Conservation (phyloP, 2,113 vertebrate species). For the Chloebia gouldiae region DNA sequence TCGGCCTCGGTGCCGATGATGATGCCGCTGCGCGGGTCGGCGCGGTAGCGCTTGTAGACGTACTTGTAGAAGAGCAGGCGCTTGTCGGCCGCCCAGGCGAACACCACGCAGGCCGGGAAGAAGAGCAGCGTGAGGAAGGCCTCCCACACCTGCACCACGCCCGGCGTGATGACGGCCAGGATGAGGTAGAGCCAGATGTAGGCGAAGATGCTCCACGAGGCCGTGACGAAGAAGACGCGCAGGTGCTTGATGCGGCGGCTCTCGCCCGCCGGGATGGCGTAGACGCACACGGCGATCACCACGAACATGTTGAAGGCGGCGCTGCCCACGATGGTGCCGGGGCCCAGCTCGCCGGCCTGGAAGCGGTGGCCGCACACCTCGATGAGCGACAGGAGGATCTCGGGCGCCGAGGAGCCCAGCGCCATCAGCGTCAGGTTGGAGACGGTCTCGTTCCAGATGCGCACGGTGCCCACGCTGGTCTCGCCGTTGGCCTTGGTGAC, state of each 20-base stretch:
- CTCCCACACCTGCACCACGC: conserved; percentile 93
- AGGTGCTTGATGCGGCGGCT: conserved; percentile 92
- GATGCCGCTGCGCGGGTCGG: conserved; percentile 91
- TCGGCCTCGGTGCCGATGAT: conserved; percentile 93
- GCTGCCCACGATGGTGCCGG: conserved; percentile 93
- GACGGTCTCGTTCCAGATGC: conserved; percentile 98
- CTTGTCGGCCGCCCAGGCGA: conserved; percentile 95
- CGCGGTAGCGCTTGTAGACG: conserved; percentile 93
- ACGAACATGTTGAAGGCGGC: conserved; percentile 99
- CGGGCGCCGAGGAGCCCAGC: conserved; percentile 90
- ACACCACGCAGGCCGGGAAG: conserved; percentile 92
- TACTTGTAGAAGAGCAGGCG: conserved; percentile 97
- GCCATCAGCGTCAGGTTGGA: conserved; percentile 96
- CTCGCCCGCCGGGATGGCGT: conserved; percentile 86
- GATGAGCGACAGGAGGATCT: conserved; percentile 93
- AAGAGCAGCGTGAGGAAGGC: conserved; percentile 89
- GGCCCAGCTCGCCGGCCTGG: conserved; percentile 86
- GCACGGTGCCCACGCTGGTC: conserved; percentile 89
- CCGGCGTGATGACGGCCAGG: conserved; percentile 88
- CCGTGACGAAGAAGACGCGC: conserved; percentile 94
- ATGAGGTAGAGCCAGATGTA: conserved; percentile 98
- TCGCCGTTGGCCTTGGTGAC: conserved; percentile 95
- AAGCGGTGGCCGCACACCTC: conserved; percentile 94
- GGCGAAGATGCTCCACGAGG: conserved; percentile 97
- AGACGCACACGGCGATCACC: conserved; percentile 91